Conservation (phyloP, 1,140 invertebrate species). For the Neotoxoptera formosana region DNA sequence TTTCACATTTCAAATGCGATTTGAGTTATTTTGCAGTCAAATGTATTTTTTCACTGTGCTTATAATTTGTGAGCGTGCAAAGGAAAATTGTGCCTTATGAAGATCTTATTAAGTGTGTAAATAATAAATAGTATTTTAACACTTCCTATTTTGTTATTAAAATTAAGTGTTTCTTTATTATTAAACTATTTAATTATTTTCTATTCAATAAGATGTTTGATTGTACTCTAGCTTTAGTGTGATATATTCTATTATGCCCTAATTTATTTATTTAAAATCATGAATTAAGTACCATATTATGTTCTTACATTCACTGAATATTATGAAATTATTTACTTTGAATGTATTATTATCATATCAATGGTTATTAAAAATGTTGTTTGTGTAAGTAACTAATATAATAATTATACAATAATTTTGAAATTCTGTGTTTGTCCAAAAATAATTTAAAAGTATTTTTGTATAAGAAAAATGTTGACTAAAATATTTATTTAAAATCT, state of each 20-base stretch:
- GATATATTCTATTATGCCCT: neutral
- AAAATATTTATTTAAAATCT: too few species aligned
- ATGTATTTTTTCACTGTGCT: neutral
- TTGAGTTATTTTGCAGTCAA: neutral
- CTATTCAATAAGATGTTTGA: neutral
- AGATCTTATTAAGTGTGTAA: neutral
- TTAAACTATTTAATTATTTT: neutral
- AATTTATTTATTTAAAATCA: neutral
- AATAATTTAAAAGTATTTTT: neutral
- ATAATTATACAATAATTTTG: neutral
- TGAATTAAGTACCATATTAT: neutral
- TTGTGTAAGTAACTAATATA: neutral
- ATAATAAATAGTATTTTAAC: neutral
- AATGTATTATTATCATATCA: neutral
- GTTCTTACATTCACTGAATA: neutral
- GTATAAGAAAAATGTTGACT: neutral
- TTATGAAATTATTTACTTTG: neutral
- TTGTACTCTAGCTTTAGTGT: neutral
- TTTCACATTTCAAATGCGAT: neutral
- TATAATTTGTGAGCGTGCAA: neutral
- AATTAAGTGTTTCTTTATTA: neutral
- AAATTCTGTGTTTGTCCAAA: neutral
- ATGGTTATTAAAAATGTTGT: neutral
- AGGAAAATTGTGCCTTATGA: neutral
- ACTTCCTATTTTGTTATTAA: constrained; percentile 7